Base-by-base conservation (phyloP, 2,888 invertebrate genomes). In the Amblyjoppa proteus region DNA sequence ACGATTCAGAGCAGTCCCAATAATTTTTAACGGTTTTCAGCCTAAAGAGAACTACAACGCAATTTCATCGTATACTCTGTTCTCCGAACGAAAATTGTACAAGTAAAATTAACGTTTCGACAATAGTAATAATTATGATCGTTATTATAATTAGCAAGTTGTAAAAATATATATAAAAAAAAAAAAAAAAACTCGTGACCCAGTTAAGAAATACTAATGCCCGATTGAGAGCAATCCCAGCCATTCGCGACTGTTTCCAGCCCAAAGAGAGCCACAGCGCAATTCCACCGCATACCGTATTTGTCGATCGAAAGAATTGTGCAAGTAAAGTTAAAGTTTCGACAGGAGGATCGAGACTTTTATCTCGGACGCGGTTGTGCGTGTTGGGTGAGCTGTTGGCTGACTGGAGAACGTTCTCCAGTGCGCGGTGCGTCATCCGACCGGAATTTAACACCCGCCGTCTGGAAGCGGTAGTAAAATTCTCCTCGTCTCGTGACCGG, bases 361-460 rank as follows among this genome's bases (percentile, higher is more conserved):
- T 20, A 11, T 58, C 41, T 34, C 25, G 51, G 13, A 34, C 38
- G 28, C 61, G 25, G 9, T 49, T 45, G 53, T 53, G 77, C 25
- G 64, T 64, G 61, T 78, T 61, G 64, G 58, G 61, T 71, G 58
- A 51, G 70, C 73, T 51, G 41, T 70, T 78, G 74, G 70, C 81
- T 80, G 77, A 34, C 49, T 70, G 74, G 73, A 88, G 84, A 77
- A 74, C 38, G 75, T 31, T 53, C 61, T 45, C 64, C 68, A 70
- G 53, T 86, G 89, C 81, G 89, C 89, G 45, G 76, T 85, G 92
- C 92, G 92, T 93, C 92, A 93, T 90, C 90, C 89, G 89, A 88
- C 88, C 89, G 92, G 92, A 93, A 93, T 93, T 92, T 91, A 91
- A 92, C 91, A 91, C 91, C 90, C 87, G 88, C 85, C 85, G 82